A percentile compares a stretch with the other conserved stretches of the same genome.
Evolutionary conservation across 2,113 vertebrate genomes (phyloP).

Genomic region (Antennarius striatus): DNA sequence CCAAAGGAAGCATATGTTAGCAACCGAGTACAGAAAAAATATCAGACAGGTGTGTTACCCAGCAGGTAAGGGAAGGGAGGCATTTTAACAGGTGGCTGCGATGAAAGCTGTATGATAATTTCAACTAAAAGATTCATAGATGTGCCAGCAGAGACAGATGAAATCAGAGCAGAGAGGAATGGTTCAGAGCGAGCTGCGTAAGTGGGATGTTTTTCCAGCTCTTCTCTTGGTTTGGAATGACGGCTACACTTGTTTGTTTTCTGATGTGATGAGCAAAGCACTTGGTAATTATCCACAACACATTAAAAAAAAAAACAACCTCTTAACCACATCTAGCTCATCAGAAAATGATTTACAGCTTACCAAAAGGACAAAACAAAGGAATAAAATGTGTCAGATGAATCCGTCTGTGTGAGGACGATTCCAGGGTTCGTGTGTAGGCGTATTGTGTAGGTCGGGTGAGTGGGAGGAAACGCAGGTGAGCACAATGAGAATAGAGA

Average conservation of each 20-base stretch:
- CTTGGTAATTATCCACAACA: conserved; percentile 22
- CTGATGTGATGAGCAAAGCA: conserved; percentile 24
- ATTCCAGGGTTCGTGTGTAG: conserved; percentile 60
- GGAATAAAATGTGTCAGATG: conserved; percentile 60
- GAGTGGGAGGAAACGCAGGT: conserved; percentile 73
- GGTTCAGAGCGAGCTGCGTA: conserved; percentile 20
- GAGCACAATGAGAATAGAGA: conserved; percentile 65
- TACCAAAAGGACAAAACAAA: conserved; percentile 42
- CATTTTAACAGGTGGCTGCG: conserved; percentile 35
- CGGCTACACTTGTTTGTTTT: conserved; percentile 41
- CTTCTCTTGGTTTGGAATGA: conserved; percentile 38
- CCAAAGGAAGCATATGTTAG: conserved; percentile 21
- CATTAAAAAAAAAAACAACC: conserved; percentile 33
- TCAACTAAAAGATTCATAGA: conserved; percentile 36
- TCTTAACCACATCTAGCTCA: conserved; percentile 36
- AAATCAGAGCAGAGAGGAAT: conserved; percentile 35
- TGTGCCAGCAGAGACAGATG: conserved; percentile 29
- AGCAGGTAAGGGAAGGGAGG: conserved; percentile 1
- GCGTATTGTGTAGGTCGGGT: conserved; percentile 70
- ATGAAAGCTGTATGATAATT: conserved; percentile 45
- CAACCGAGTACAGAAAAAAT: conserved; percentile 1
- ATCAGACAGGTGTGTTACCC: conserved; percentile 30
- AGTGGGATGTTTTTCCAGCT: conserved; percentile 57
- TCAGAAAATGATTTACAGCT: conserved; percentile 39
- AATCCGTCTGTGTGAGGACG: conserved; percentile 51